These are phyloP conservation scores for Pomacea maculata DNA, from an alignment of 1,140 invertebrate genomes.

Conservation along the genomic window DNA sequence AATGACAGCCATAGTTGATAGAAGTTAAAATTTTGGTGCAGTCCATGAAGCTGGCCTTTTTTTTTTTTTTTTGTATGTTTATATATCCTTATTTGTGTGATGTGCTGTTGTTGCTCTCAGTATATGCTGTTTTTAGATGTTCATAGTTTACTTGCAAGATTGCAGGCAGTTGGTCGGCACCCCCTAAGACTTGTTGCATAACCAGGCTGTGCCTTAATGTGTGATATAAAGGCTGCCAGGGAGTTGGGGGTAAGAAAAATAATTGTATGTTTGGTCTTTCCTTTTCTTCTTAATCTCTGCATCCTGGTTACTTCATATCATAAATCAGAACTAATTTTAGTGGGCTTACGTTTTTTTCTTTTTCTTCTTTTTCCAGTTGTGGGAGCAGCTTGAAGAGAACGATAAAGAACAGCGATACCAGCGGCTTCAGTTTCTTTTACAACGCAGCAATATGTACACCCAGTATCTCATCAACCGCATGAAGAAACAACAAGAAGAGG, in stretches of 20 bases:
- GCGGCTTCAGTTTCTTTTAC: slow-evolving; percentile 55
- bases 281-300: background rate
- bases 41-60: too few species aligned
- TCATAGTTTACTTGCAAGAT: background rate
- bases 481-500: slow-evolving; percentile 47
- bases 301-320: too few species aligned
- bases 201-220: too few species aligned
- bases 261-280: background rate
- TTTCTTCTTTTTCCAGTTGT: slow-evolving; percentile 34
- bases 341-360: background rate
- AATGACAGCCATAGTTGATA: background rate
- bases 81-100: too few species aligned
- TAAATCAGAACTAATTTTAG: background rate
- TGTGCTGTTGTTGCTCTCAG: background rate
- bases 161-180: too few species aligned
- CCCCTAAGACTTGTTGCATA: too few species aligned
- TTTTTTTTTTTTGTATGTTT: too few species aligned
- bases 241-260: background rate
- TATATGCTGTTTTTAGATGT: background rate
- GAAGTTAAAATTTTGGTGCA: background rate
- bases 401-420: slow-evolving; percentile 50
- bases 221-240: too few species aligned
- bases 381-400: slow-evolving; percentile 45
- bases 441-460: slow-evolving; percentile 62
- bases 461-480: slow-evolving; percentile 55